Evolutionary conservation across 2,888 invertebrate genomes (phyloP), one percentile per base, ranked within the genome.

Genomic region (Incurvaria masculella): DNA sequence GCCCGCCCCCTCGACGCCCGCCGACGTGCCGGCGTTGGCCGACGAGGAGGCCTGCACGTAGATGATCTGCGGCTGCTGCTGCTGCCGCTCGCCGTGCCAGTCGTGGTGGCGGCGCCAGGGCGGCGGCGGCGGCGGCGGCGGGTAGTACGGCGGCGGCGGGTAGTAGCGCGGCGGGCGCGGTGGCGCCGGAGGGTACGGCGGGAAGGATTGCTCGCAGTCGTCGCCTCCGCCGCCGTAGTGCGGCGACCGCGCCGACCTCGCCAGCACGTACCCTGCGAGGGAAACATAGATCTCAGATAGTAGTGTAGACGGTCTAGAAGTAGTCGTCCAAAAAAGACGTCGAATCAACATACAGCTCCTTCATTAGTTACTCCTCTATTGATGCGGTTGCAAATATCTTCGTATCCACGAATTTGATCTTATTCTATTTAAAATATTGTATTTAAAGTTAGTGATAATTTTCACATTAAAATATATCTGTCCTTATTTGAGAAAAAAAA

Each of bases 181-280:
- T 4, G 33, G 33, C 11, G 53, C 54, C 16, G 52, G 52, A 5
- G 52, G 20, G 54, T 58, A 4, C 55, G 56, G 50, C 50, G 1
- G 48, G 49, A 4, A 49, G 49, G 6, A 52, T 51, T 11, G 49
- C 51, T 17, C 49, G 53, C 49, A 49, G 45, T 52, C 62, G 5
- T 63, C 63, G 42, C 62, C 33, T 3, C 33, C 33, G 39, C 41
- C 21, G 16, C 23, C 21, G n/a, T 38, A 21, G 42, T 65, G 52
- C 3, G 69, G 65, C 0, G 71, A 65, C 0, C 75, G 68, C 51
- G 61, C 70, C 18, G 8, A 4, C 4, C 20, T 6, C 4, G 6
- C 3, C 17, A 18, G 18, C 41, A 18, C 6, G 4, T 18, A n/a
- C 10, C 10, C 41, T 19, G 20, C 6, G 26, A 16, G n/a, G n/a